These are phyloP conservation scores for Sternotherus odoratus DNA, from an alignment of 2,797 vertebrate genomes.

Conservation along the genomic window DNA sequence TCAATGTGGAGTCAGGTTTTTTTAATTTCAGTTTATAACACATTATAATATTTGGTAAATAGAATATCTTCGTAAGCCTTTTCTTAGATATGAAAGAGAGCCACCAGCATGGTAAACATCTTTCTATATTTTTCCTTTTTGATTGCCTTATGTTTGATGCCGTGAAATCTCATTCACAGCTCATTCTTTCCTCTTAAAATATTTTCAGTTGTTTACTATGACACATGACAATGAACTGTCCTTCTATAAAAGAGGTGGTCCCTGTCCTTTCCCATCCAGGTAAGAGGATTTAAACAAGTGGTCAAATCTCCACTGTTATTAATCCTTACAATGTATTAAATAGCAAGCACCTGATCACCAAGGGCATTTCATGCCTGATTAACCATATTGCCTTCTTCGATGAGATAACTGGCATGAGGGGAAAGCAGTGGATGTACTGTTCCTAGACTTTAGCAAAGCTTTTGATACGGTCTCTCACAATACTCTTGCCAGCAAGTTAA, in stretches of 20 bases:
- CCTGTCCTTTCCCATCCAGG: neutral
- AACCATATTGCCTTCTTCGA: too few species aligned
- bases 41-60: neutral
- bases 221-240: neutral
- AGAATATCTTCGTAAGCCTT: neutral
- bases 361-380: too few species aligned
- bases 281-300: conserved; percentile 32
- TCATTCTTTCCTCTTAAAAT: neutral
- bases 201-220: neutral
- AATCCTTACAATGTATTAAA: neutral
- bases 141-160: neutral
- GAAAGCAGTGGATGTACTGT: too few species aligned
- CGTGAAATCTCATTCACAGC: neutral
- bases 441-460: too few species aligned
- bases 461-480: too few species aligned
- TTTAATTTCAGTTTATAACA: neutral
- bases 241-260: neutral
- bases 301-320: neutral
- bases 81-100: neutral
- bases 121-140: neutral
- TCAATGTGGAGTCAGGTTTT: neutral
- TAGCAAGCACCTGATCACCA: conserved; percentile 1
- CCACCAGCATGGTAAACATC: neutral
- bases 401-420: too few species aligned
- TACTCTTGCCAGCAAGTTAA: too few species aligned